Evolutionary conservation across 2,888 invertebrate genomes (phyloP), one percentile per base, ranked within the genome.

Genomic region (Pilophorus perplexus): DNA sequence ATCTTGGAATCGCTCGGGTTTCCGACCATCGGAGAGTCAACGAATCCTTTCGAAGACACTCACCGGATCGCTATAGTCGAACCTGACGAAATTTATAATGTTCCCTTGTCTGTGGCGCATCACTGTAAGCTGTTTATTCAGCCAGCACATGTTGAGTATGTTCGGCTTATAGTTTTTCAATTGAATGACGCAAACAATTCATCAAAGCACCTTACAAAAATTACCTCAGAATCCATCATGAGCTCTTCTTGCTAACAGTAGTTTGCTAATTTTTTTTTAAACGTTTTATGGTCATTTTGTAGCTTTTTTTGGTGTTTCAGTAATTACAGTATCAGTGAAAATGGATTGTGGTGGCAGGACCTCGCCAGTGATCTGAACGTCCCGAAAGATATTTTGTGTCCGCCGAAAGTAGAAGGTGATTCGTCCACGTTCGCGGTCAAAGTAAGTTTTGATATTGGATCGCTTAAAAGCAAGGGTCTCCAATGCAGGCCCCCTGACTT

Each of bases 291-390:
- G 6, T 44, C 8, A 8, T 33, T 42, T 42, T 42, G n/a, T 18
- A 42, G 42, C 23, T 48, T n/a, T n/a, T n/a, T n/a, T n/a, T n/a
- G n/a, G n/a, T n/a, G n/a, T n/a, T n/a, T n/a, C 73, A 86, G 84
- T 72, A 85, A 85, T 67, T 88, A 88, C 74, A 84, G 86, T 73
- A 83, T 86, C 10, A 86, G 88, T 25, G 83, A 84, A 0, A 82
- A 82, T 67, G 86, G 87, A 1, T 83, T 90, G 44, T 90, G 88
- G 86, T 91, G 90, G 90, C 85, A 84, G 78, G 89, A 90, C 71
- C 76, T 90, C 68, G 84, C 84, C 0, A 82, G 82, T 2, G 84
- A 86, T 71, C 78, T 86, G 68, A 87, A 85, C 48, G 80, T 80
- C 0, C 81, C 85, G 0, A 83, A 84, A 67, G 85, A 87, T 73